Evolutionary conservation across 2,113 vertebrate species (phyloP).

Genomic region (Andinoacara biseriatus): DNA sequence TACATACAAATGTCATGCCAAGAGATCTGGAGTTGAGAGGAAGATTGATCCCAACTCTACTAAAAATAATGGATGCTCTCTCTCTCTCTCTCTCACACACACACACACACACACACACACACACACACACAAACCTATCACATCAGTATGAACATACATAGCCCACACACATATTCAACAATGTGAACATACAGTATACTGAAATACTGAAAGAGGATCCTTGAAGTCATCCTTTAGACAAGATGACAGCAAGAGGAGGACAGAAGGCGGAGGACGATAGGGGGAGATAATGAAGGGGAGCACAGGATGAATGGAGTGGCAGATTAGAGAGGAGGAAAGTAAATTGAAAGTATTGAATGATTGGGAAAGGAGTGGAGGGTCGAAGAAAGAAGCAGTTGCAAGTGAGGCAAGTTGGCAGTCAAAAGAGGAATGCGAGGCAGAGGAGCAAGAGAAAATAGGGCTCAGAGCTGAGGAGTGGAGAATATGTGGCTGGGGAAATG

Average conservation of each 20-base stretch:
- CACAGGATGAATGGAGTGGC: conserved; percentile 63
- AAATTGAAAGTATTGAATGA: conserved; percentile 77
- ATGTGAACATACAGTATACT: conserved; percentile 1
- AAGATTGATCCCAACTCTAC: neutral
- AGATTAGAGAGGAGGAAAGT: conserved; percentile 75
- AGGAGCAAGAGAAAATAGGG: conserved; percentile 23
- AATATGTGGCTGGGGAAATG: conserved; percentile 3
- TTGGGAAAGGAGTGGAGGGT: conserved; percentile 48
- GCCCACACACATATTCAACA: conserved; percentile 13
- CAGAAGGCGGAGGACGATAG: conserved; percentile 63
- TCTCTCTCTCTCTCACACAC: neutral
- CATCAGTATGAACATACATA: neutral
- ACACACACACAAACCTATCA: neutral
- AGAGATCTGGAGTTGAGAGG: no score
- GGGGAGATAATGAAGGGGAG: conserved; percentile 63
- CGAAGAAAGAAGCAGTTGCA: conserved; percentile 47
- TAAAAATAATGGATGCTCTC: neutral
- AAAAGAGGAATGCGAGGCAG: conserved; percentile 46
- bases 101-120: no score
- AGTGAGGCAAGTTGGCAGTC: conserved; percentile 48
- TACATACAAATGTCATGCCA: no score
- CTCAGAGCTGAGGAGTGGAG: conserved; percentile 4
- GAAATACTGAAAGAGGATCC: conserved; percentile 46
- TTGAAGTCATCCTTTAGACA: conserved; percentile 62
- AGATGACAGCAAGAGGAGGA: conserved; percentile 59